A percentile compares a stretch with the other conserved stretches of the same genome.
Conservation (phyloP, 2,888 invertebrate genomes). For the Toxonevra muliebris region DNA sequence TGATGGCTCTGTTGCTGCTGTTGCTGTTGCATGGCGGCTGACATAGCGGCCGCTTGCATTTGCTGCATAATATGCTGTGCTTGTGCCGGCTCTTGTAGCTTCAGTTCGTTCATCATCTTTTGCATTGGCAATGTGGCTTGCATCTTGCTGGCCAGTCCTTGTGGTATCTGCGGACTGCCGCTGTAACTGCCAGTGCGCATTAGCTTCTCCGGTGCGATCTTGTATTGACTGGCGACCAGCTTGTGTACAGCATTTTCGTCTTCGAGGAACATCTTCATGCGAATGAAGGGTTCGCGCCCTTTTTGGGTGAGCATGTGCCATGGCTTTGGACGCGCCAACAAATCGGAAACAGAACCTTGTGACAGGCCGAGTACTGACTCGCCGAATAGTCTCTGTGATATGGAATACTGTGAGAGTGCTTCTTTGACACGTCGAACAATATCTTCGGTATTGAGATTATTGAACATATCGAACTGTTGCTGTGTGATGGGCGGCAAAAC, state of each 20-base stretch:
- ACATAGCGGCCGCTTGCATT: constrained; percentile 65
- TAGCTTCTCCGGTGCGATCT: constrained; percentile 96
- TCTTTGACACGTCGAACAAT: constrained; percentile 97
- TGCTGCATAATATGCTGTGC: constrained; percentile 71
- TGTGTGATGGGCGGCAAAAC: constrained; percentile 98
- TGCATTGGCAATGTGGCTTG: constrained; percentile 71
- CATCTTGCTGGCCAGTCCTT: constrained; percentile 77
- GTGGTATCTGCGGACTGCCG: constrained; percentile 79
- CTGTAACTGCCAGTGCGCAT: constrained; percentile 96
- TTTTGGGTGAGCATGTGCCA: constrained; percentile 99
- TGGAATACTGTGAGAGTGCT: constrained; percentile 92
- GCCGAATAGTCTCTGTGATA: constrained; percentile 97
- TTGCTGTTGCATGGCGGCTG: constrained; percentile 64
- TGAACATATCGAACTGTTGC: constrained; percentile 98
- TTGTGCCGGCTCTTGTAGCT: constrained; percentile 74
- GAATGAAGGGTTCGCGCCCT: constrained; percentile 94
- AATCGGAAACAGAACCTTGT: constrained; percentile 97
- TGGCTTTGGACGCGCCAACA: constrained; percentile 96
- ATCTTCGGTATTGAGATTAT: constrained; percentile 97
- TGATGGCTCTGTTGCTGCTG: constrained; percentile 65
- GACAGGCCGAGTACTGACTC: constrained; percentile 97
- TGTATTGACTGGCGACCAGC: constrained; percentile 95
- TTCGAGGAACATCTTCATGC: constrained; percentile 98
- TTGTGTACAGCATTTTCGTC: constrained; percentile 96
- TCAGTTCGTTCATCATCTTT: constrained; percentile 80